Percentiles rank a stretch among this genome's conserved stretches.
These are phyloP conservation scores for Azorinus chamasolen DNA, from an alignment of 2,888 invertebrate species.

Conservation along the genomic window DNA sequence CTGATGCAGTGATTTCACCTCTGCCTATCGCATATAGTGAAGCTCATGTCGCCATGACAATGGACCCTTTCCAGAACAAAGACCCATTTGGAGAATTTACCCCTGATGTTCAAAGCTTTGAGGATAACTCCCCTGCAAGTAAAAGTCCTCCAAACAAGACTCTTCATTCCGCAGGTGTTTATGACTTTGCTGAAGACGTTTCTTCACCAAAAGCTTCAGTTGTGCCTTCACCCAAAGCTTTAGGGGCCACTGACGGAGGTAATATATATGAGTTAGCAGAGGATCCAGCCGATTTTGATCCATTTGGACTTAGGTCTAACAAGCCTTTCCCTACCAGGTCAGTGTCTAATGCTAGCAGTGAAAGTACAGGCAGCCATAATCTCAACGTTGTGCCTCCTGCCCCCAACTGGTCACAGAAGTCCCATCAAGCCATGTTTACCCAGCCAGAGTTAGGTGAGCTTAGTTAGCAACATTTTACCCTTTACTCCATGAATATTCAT, in stretches of 20 bases:
- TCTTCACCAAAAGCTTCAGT: too few relatives aligned
- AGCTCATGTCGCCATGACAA: not conserved
- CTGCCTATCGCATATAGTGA: slow-evolving; percentile 7
- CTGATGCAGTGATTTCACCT: slow-evolving; percentile 10
- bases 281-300: slow-evolving; percentile 34
- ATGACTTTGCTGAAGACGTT: too few relatives aligned
- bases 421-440: too few relatives aligned
- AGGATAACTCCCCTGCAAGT: slow-evolving; percentile 1
- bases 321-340: slow-evolving; percentile 13
- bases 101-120: slow-evolving; percentile 33
- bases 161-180: too few relatives aligned
- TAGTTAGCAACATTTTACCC: too few relatives aligned
- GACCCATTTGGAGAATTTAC: slow-evolving; percentile 53
- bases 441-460: too few relatives aligned
- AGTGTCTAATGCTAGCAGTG: slow-evolving; percentile 19
- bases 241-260: too few relatives aligned
- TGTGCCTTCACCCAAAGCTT: too few relatives aligned
- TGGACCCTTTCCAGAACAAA: slow-evolving; percentile 40
- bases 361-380: slow-evolving; percentile 20
- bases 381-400: slow-evolving; percentile 46
- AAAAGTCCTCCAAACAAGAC: too few relatives aligned
- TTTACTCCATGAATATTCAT: too few relatives aligned
- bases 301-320: slow-evolving; percentile 23
- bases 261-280: slow-evolving; percentile 24
- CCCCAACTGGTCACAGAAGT: slow-evolving; percentile 23